Evolutionary conservation across 64 coral and sea anemone species (phyloP).

Genomic region (Anthopleura sola): DNA sequence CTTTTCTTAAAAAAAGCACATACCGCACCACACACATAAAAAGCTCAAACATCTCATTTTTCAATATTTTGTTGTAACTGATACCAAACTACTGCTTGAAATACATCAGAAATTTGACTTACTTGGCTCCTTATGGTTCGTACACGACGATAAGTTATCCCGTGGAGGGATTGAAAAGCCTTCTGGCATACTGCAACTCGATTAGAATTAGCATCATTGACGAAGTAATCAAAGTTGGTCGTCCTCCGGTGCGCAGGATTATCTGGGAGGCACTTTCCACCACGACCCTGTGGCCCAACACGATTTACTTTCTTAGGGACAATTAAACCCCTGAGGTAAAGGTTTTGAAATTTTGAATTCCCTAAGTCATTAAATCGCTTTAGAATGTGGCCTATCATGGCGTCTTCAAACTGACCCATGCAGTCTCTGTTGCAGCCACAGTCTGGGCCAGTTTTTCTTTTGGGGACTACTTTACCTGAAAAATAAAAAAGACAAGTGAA

Average conservation of each 20-base stretch:
- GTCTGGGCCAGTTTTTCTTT: neutral
- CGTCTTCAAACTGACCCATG: neutral
- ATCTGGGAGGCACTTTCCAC: neutral
- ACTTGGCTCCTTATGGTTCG: neutral
- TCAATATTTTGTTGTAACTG: neutral
- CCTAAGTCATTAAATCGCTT: neutral
- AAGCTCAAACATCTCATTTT: neutral
- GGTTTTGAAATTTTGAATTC: neutral
- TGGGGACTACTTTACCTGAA: neutral
- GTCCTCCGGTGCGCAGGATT: slow-evolving; percentile 25
- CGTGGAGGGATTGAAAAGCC: slow-evolving; percentile 40
- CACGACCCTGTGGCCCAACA: slow-evolving; percentile 20
- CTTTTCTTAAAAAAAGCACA: too few species aligned
- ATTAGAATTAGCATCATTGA: slow-evolving; percentile 8
- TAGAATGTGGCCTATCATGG: neutral
- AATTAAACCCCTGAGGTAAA: slow-evolving; percentile 5
- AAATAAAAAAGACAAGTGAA: neutral
- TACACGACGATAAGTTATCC: neutral
- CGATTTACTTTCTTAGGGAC: neutral
- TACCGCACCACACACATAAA: neutral
- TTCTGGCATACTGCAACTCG: slow-evolving; percentile 32
- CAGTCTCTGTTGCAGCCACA: neutral
- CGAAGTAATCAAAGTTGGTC: slow-evolving; percentile 29
- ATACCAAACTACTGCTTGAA: neutral
- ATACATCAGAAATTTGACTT: neutral